Percentiles rank a stretch among this genome's conserved stretches.
Conservation (phyloP, 2,113 vertebrate genomes). For the Cynopterus brachyotis region DNA sequence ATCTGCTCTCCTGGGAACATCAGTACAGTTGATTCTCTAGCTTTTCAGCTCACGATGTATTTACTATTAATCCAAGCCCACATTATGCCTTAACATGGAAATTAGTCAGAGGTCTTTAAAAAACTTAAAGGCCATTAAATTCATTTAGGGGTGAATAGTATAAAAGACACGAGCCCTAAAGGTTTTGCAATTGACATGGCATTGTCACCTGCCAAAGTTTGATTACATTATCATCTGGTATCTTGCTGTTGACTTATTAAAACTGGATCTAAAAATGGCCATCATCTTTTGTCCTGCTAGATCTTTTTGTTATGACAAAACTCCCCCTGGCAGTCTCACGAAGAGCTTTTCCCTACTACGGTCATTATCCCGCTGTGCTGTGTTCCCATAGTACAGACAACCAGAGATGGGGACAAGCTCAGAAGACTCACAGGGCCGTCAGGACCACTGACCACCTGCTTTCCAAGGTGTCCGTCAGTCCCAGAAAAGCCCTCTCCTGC, state of each 20-base stretch:
- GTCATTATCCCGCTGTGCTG: not conserved
- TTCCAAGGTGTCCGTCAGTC: not conserved
- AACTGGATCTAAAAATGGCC: not conserved
- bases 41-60: not conserved
- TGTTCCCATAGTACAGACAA: not conserved
- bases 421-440: not conserved
- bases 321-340: not conserved
- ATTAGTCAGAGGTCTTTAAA: not conserved
- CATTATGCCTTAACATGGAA: not conserved
- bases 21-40: not conserved
- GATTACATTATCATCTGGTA: not conserved
- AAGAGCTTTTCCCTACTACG: not conserved
- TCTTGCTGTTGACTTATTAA: slow-evolving; percentile 31
- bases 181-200: not conserved
- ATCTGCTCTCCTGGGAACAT: not conserved
- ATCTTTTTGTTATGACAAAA: not conserved
- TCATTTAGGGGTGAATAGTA: not conserved
- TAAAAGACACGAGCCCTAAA: not conserved
- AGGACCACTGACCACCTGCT: not conserved
- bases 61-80: not conserved
- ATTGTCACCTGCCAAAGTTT: not conserved
- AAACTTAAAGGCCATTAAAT: not conserved
- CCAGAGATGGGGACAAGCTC: not conserved
- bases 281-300: not conserved
- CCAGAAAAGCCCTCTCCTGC: not conserved